A percentile compares a stretch with the other conserved stretches of the same genome.
These are phyloP conservation scores for Tamias sibiricus DNA, from an alignment of 2,113 vertebrate genomes.

Conservation along the genomic window DNA sequence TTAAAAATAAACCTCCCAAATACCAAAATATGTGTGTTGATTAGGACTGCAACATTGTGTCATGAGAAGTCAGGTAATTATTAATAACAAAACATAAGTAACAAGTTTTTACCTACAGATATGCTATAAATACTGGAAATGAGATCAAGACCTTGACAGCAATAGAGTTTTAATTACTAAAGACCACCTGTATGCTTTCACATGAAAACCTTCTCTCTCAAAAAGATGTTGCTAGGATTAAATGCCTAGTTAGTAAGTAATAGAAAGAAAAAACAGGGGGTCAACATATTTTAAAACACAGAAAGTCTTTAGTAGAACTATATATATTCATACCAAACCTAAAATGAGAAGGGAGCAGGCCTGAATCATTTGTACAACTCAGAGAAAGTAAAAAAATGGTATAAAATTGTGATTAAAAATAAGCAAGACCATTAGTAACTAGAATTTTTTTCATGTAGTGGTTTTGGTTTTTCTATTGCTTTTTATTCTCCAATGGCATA, in stretches of 20 bases:
- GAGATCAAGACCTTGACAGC: background rate
- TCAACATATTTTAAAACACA: background rate
- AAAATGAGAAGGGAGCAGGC: background rate
- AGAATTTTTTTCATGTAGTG: background rate
- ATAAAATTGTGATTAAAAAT: conserved; percentile 34
- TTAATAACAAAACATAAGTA: background rate
- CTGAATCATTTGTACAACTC: conserved; percentile 21
- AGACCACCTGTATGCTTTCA: background rate
- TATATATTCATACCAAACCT: conserved; percentile 13
- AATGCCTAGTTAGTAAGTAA: background rate
- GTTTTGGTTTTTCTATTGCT: background rate
- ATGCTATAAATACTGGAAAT: background rate
- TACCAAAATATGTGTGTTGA: background rate
- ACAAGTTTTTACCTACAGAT: background rate
- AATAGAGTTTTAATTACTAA: background rate
- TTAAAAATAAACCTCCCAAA: background rate
- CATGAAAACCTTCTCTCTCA: background rate
- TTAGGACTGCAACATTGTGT: background rate
- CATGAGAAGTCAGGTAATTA: conserved; percentile 29
- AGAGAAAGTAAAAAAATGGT: conserved; percentile 20
- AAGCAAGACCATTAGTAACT: conserved; percentile 32
- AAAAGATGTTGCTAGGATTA: conserved; percentile 35
- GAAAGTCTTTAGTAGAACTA: background rate
- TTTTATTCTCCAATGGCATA: background rate
- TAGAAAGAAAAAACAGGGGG: background rate